Conservation (phyloP, 2,113 vertebrate genomes). For the Uropsilus gracilis region DNA sequence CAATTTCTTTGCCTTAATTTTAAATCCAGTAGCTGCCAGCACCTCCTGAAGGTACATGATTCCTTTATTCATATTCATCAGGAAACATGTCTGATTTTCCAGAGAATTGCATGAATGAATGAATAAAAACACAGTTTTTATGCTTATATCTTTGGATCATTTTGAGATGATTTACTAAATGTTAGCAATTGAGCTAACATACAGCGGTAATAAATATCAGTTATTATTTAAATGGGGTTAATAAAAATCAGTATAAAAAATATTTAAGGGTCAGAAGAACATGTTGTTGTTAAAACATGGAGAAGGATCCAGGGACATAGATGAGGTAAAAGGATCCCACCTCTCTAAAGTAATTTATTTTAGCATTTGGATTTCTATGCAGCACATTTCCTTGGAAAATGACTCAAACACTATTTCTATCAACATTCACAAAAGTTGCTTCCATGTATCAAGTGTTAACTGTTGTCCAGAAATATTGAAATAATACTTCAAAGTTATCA, state of each 20-base stretch:
- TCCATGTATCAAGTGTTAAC: background rate
- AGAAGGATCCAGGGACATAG: background rate
- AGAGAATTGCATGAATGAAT: conserved; percentile 28
- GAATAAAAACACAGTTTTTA: background rate
- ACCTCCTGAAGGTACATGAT: background rate
- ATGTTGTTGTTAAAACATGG: conserved; percentile 44
- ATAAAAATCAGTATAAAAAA: conserved; percentile 18
- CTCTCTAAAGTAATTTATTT: conserved; percentile 56
- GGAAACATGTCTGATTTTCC: conserved; percentile 1
- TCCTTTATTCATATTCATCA: background rate
- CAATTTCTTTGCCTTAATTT: background rate
- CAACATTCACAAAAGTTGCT: conserved; percentile 35
- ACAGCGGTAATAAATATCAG: background rate
- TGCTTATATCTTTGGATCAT: background rate
- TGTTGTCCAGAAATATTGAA: conserved; percentile 39
- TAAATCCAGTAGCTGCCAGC: background rate
- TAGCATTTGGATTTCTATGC: background rate
- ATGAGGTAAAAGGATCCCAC: background rate
- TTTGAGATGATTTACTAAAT: conserved; percentile 20
- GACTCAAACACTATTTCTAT: background rate
- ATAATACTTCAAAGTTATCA: conserved; percentile 19
- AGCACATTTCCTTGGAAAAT: conserved; percentile 28
- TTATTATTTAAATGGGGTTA: conserved; percentile 40
- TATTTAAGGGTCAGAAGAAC: background rate
- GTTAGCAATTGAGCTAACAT: conserved; percentile 33